Evolutionary conservation across 1,140 invertebrate species (phyloP), one percentile per base, ranked within the genome.

Genomic region (Panonychus citri): DNA sequence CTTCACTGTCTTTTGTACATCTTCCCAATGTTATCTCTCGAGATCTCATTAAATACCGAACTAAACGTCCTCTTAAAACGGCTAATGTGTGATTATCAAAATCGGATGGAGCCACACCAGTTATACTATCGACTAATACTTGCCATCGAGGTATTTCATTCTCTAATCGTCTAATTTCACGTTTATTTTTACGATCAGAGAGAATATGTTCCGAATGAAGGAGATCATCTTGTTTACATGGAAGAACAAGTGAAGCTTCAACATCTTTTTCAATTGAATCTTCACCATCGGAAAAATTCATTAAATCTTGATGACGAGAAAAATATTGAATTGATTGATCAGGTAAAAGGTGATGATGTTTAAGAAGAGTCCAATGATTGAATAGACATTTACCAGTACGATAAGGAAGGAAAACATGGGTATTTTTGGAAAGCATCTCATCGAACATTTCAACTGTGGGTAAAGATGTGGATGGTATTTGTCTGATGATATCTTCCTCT

Each of bases 31-130:
- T 88, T 27, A 95, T 93, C 81, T 95, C 87, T 69, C 81, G 76
- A n/a, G 86, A 91, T 57, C 87, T 74, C 86, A 95, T 95, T 21
- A 94, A 75, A 71, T 93, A 96, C 40, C 89, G 75, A 8, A 96
- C 89, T 60, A 89, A 77, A 59, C 88, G 75, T 8, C 93, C 93
- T 39, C 61, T 57, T n/a, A 97, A 73, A 51, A 95, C 83, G 0
- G 88, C 91, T 46, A 94, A 73, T 0, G 89, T 94, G 69, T 91
- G 84, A 68, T 81, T 83, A 68, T 95, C 90, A 67, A 74, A 73
- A 59, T 73, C 71, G 25, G 68, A 67, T 21, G 67, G 55, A 15
- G 61, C 58, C 19, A 65, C 60, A 21, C 62, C 85, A 37, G 81
- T 81, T 2, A 89, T 82, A 59, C 81, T 83, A 64, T 93, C 88